phyloP scores from a whole-genome alignment of 2,113 vertebrate species.

The Tachuris rubrigastra region DNA sequence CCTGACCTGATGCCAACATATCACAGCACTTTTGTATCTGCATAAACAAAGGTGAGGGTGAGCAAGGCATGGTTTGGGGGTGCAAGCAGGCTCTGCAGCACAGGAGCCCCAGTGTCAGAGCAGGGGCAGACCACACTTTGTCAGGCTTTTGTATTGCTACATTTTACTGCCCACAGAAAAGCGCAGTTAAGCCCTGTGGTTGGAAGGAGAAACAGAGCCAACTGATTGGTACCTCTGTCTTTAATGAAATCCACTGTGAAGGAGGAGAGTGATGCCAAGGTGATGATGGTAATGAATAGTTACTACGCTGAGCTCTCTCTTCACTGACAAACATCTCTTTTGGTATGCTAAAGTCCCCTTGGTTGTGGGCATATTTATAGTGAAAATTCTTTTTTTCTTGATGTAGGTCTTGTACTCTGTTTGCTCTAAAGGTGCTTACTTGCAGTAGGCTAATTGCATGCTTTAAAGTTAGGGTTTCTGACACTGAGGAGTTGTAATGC shows the following conservation, averaged over 20 bases:
- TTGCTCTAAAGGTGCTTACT: neutral
- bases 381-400: neutral
- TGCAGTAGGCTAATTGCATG: neutral
- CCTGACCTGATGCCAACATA: neutral
- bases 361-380: neutral
- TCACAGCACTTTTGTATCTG: neutral
- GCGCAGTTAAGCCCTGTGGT: accelerated
- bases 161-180: neutral
- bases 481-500: neutral
- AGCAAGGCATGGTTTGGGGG: neutral
- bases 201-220: neutral
- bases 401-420: neutral
- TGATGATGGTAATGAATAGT: neutral
- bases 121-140: neutral
- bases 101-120: neutral
- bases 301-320: neutral
- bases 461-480: neutral
- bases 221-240: neutral
- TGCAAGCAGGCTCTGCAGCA: accelerated
- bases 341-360: neutral
- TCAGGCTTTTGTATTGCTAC: accelerated
- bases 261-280: neutral
- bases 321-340: neutral
- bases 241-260: neutral
- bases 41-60: neutral